Base-by-base conservation (phyloP, 2,888 invertebrate species). In the Venusia cambrica region DNA sequence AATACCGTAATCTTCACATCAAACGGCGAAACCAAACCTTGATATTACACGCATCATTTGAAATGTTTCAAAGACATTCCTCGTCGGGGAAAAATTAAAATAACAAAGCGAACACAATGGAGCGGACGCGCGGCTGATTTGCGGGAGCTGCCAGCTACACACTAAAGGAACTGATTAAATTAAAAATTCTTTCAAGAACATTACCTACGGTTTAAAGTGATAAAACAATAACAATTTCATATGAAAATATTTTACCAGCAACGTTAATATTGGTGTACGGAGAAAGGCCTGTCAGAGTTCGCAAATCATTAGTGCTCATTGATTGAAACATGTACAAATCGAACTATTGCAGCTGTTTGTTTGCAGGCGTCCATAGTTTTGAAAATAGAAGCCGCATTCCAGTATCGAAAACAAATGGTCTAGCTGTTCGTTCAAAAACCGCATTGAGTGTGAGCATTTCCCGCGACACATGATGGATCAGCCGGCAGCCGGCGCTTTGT, bases 11-110 rank as follows among this genome's bases (percentile, higher is more conserved):
- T 81, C 80, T 81, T 78, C 60, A 84, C 81, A 83, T 84, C 83
- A 84, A 85, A 84, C 80, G 68, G 62, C 21, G 69, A 67, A 62
- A 57, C 67, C 39, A 73, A 76, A 73, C 71, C 73, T 74, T 74
- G 70, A 79, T 83, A 83, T 85, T 84, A 79, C 81, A 84, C 76
- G 81, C 84, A 65, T 84, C 84, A 85, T 85, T 85, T 83, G 75
- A 83, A 72, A 71, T 70, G 70, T 77, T 70, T 84, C 85, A 85
- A 85, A 87, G 85, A 87, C 80, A 85, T 87, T 85, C 87, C 72
- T 50, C 46, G 50, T 38, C 47, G 60, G 62, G 69, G 72, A 85
- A 83, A 87, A 84, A 84, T 79, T 80, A 80, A 84, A 84, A 85
- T 81, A 83, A 85, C 80, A 76, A 56, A 59, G 70, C 71, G 62